Percentiles rank a stretch among this genome's conserved stretches.
These are phyloP conservation scores for Hyperopisus bebe DNA, from an alignment of 2,113 vertebrate species.

Conservation along the genomic window DNA sequence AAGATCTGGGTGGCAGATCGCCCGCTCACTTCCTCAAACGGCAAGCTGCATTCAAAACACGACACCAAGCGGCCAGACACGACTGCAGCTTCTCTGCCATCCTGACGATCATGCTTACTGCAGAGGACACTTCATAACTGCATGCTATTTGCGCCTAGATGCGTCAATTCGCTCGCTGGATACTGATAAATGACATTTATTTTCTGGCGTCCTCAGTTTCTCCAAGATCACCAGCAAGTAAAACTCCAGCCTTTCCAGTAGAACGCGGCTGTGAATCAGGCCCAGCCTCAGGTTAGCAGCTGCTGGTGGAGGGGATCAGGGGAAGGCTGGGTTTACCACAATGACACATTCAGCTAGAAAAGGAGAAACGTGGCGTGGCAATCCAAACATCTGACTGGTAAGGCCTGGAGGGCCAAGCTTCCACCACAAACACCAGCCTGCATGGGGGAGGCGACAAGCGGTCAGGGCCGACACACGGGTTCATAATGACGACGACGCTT, in stretches of 20 bases:
- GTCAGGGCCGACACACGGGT: neutral
- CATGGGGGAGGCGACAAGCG: neutral
- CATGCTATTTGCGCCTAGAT: neutral
- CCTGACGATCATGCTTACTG: neutral
- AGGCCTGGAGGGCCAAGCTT: neutral
- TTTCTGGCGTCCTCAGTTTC: neutral
- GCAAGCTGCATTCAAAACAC: neutral
- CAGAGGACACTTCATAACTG: neutral
- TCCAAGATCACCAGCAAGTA: neutral
- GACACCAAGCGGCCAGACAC: neutral
- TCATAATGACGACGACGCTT: neutral
- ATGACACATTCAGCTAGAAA: neutral
- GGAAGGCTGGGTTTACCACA: neutral
- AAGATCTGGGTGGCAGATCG: neutral
- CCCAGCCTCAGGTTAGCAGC: neutral
- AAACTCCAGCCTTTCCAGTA: neutral
- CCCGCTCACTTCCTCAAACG: neutral
- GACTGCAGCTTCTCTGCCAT: neutral
- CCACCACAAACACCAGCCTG: neutral
- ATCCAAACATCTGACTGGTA: neutral
- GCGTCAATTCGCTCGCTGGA: neutral
- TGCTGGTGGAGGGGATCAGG: neutral
- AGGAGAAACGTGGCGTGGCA: neutral
- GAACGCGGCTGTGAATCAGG: neutral
- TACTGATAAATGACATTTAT: neutral